Base-by-base conservation (phyloP, 1,140 invertebrate genomes). In the Atta texana region DNA sequence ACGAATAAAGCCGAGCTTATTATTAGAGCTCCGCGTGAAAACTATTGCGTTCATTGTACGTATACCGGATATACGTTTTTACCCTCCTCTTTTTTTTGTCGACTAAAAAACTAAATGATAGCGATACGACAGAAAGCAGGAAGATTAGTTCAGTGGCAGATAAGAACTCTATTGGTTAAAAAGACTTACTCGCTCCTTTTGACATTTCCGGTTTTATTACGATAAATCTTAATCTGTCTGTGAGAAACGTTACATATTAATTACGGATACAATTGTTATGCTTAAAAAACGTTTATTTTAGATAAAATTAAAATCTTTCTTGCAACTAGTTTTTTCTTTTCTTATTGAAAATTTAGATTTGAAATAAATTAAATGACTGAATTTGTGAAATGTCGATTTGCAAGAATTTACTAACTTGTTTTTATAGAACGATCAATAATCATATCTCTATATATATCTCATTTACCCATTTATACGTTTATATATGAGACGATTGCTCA, bases 211-310 rank as follows among this genome's bases (percentile, higher is more conserved):
- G 59, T 87, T 39, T 34, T 12, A 16, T 12, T 0, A 18, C 59
- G 80, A 85, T 89, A 88, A 85, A 68, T 51, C 10, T 89, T 59
- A 44, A 51, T 74, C 28, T n/a, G 21, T 44, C 28, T 53, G 51
- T 55, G 44, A 69, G 66, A n/a, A 84, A 76, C 31, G 31, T 85
- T 75, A 16, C 14, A 64, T 16, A 44, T 44, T 44, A 84, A 76
- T 57, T 64, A 49, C 10, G 51, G 7, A 31, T n/a, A 39, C 14
- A 24, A 71, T 51, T 6, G 24, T 75, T 55, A 72, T 0, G 31
- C 3, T 21, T 18, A 8, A n/a, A 72, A 84, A 18, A 28, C 6
- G 12, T 8, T 49, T 31, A 24, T 74, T 61, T 31, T 14, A 55
- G n/a, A 3, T 55, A 21, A 55, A 57, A 39, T 68, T 24, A 39